Percentiles rank a stretch among this genome's conserved stretches.
Evolutionary conservation across 2,888 invertebrate genomes (phyloP).

Genomic region (Cremastobaeus sp.): DNA sequence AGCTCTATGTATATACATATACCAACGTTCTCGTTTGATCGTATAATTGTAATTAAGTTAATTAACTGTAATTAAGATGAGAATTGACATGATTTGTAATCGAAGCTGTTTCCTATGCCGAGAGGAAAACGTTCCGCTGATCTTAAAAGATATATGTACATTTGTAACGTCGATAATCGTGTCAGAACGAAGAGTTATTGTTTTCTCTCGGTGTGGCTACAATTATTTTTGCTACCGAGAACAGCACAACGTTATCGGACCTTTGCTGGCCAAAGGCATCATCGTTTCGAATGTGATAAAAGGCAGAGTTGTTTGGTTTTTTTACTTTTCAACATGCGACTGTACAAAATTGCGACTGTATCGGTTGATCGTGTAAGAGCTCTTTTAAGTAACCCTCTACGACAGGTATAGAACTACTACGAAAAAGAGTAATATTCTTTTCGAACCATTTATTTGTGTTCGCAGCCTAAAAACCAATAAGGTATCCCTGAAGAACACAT

Average conservation of each 20-base stretch:
- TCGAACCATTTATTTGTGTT: too few species aligned
- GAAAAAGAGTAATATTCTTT: too few species aligned
- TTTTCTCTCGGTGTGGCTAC: conserved; percentile 36
- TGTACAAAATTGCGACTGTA: conserved; percentile 14
- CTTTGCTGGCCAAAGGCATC: conserved; percentile 57
- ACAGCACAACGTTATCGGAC: conserved; percentile 33
- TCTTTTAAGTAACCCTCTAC: conserved; percentile 26
- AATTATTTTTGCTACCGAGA: conserved; percentile 40
- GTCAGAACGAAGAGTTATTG: conserved; percentile 1
- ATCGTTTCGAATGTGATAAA: conserved; percentile 38
- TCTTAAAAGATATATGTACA: conserved; percentile 29
- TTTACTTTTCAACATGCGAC: conserved; percentile 28
- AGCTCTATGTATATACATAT: conserved; percentile 26
- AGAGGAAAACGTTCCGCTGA: conserved; percentile 18
- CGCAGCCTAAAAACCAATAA: too few species aligned
- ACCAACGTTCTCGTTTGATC: conserved; percentile 20
- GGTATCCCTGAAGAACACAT: too few species aligned
- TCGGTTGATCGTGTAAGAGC: conserved; percentile 1
- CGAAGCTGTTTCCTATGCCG: conserved; percentile 44
- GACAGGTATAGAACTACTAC: too few species aligned
- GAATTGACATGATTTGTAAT: conserved; percentile 18
- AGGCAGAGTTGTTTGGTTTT: conserved; percentile 21
- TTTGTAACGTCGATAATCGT: conserved; percentile 19
- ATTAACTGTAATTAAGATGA: conserved; percentile 9
- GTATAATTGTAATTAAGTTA: conserved; percentile 19